Evolutionary conservation across 1,140 invertebrate genomes (phyloP).

Genomic region (Mizuhopecten yessoensis): DNA sequence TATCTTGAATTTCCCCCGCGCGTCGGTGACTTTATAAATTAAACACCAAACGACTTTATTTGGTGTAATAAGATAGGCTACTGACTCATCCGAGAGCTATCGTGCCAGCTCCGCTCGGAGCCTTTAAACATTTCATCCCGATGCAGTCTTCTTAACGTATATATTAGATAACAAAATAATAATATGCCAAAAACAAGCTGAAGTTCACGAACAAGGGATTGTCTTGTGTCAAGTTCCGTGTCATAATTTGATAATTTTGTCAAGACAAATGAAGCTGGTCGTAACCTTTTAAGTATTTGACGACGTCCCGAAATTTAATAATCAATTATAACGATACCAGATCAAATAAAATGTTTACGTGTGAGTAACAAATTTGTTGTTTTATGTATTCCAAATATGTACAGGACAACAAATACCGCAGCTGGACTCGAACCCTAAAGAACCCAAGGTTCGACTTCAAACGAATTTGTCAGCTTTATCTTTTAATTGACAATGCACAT

Average conservation of each 20-base stretch:
- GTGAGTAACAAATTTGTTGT: neutral
- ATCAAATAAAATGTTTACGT: neutral
- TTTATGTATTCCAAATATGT: neutral
- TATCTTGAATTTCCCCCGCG: slow-evolving; percentile 28
- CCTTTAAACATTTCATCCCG: neutral
- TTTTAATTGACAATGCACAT: neutral
- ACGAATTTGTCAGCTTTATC: neutral
- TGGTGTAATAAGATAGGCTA: neutral
- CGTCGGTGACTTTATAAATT: slow-evolving; percentile 1
- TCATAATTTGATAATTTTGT: too few relatives aligned
- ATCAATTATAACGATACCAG: too few relatives aligned
- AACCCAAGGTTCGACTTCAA: neutral
- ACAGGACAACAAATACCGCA: neutral
- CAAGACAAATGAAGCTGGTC: too few relatives aligned
- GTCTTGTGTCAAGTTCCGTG: too few relatives aligned
- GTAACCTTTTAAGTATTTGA: too few relatives aligned
- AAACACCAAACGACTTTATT: neutral
- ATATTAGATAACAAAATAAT: neutral
- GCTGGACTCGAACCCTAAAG: neutral
- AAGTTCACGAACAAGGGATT: neutral
- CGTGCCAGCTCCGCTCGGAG: neutral
- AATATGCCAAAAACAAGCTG: neutral
- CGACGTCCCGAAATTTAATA: too few relatives aligned
- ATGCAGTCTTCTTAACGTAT: neutral
- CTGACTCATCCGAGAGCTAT: neutral